Conservation (phyloP, 2,888 invertebrate genomes). For the Trachelus tabidus region DNA sequence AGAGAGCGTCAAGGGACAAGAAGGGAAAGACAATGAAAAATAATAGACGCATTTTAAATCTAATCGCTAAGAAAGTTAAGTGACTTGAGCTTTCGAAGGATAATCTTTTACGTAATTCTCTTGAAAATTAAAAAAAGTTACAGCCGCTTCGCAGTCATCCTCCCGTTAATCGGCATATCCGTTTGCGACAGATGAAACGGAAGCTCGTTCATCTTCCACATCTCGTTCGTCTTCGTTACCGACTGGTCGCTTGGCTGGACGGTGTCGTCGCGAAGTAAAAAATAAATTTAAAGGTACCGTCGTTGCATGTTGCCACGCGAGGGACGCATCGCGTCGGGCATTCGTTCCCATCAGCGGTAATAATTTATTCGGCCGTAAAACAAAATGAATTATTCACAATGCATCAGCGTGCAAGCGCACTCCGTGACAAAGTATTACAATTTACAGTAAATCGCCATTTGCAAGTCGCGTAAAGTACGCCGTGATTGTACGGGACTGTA, state of each 20-base stretch:
- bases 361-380: slow-evolving; percentile 38
- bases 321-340: not conserved
- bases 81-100: slow-evolving; percentile 31
- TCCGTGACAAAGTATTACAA: slow-evolving; percentile 40
- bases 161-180: not conserved
- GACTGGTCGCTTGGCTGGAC: not conserved
- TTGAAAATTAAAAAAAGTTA: not conserved
- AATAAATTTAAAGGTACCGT: not conserved
- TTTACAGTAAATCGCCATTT: slow-evolving; percentile 39
- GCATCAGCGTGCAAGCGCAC: slow-evolving; percentile 23
- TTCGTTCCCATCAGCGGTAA: slow-evolving; percentile 11
- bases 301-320: not conserved
- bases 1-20: slow-evolving; percentile 11
- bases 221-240: not conserved
- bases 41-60: slow-evolving; percentile 3
- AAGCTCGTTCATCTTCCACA: not conserved
- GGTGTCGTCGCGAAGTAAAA: not conserved
- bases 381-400: slow-evolving; percentile 44
- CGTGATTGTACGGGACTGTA: not conserved
- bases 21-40: slow-evolving; percentile 22
- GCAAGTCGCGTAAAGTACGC: slow-evolving; percentile 30
- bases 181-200: not conserved
- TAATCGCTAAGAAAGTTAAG: slow-evolving; percentile 24
- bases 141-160: not conserved
- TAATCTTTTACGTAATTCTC: slow-evolving; percentile 34